Percentiles rank a stretch among this genome's conserved stretches.
These are phyloP conservation scores for Loris lydekkerianus DNA, from an alignment of 2,797 vertebrate genomes.

Conservation along the genomic window DNA sequence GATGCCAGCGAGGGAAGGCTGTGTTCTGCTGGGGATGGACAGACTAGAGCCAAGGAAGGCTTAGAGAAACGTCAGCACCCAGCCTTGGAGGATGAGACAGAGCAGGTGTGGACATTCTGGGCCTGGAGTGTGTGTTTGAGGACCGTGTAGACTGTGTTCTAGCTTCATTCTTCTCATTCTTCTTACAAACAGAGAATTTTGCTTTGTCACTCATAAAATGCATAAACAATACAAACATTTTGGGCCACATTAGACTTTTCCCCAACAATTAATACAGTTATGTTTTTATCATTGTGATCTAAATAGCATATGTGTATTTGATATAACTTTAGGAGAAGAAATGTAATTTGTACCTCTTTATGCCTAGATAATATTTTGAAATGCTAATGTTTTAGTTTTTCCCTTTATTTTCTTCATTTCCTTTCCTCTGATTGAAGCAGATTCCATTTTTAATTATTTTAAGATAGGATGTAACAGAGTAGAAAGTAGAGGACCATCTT, in stretches of 20 bases:
- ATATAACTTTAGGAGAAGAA: background rate
- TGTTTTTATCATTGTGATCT: constrained; percentile 11
- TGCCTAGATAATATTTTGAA: constrained; percentile 12
- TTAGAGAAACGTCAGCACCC: background rate
- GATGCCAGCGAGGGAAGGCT: background rate
- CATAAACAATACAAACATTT: constrained; percentile 2
- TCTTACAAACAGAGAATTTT: constrained; percentile 1
- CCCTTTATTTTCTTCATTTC: background rate
- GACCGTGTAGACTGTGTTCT: background rate
- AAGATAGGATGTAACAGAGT: background rate
- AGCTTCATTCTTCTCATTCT: constrained; percentile 25
- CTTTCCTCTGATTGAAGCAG: background rate
- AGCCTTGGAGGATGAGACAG: background rate
- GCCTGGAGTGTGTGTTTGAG: background rate
- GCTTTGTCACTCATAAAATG: constrained; percentile 34
- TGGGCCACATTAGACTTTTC: background rate
- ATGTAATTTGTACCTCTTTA: background rate
- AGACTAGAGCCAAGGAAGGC: background rate
- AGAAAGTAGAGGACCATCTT: background rate
- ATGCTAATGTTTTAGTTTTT: background rate
- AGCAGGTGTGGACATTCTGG: background rate
- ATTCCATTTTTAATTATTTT: constrained; percentile 16
- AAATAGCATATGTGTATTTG: background rate
- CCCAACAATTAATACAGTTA: background rate
- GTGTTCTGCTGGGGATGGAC: background rate